Percentiles rank a stretch among this genome's conserved stretches.
Conservation (phyloP, 2,113 vertebrate genomes). For the Orcinus orca region DNA sequence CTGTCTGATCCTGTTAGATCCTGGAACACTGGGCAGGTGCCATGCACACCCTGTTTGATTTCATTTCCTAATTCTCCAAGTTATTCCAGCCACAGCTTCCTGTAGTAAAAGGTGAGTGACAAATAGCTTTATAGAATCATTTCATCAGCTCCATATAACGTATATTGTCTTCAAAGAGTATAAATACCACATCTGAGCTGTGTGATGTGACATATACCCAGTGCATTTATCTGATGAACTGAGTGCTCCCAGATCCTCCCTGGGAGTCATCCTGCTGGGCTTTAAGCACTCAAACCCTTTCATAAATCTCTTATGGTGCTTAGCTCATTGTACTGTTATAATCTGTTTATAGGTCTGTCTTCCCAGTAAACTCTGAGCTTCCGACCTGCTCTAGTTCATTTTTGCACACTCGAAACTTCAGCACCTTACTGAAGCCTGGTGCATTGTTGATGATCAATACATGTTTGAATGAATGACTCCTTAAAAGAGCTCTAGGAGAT, state of each 20-base stretch:
- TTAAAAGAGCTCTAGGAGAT: not conserved
- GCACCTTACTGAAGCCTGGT: not conserved
- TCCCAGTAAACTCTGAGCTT: not conserved
- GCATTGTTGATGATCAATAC: not conserved
- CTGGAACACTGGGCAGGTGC: not conserved
- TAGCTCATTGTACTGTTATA: not conserved
- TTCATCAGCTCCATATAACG: not conserved
- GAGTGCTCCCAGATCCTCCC: too few species aligned
- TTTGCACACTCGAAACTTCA: not conserved
- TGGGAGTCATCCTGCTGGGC: too few species aligned
- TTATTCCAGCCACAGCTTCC: not conserved
- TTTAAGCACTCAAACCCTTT: not conserved
- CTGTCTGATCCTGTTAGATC: not conserved
- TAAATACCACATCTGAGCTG: not conserved
- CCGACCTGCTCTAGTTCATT: not conserved
- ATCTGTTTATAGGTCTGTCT: not conserved
- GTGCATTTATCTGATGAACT: rapidly evolving
- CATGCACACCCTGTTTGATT: not conserved
- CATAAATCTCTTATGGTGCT: not conserved
- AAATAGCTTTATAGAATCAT: not conserved
- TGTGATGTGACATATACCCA: rapidly evolving
- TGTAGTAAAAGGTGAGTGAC: not conserved
- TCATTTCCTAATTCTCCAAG: not conserved
- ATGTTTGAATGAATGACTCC: not conserved
- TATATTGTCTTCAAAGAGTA: rapidly evolving